A percentile compares a stretch with the other conserved stretches of the same genome.
Conservation (phyloP, 2,797 vertebrate species). For the Lophotriccus pileatus region DNA sequence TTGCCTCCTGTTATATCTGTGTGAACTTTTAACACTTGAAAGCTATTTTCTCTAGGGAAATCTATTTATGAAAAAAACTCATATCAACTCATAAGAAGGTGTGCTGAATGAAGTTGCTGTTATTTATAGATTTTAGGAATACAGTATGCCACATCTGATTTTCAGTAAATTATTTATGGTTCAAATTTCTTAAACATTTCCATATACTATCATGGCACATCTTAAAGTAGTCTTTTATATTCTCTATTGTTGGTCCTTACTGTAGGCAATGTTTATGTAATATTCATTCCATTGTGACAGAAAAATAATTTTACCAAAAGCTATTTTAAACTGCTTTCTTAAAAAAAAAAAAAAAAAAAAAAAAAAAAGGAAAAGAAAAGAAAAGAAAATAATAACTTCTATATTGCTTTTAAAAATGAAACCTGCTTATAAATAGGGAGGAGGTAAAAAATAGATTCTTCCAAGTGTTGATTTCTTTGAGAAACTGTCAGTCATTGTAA, state of each 20-base stretch:
- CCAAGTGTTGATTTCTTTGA: not conserved
- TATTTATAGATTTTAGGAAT: not conserved
- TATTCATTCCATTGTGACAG: not conserved
- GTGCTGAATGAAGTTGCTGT: not conserved
- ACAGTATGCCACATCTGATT: not conserved
- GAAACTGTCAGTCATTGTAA: slow-evolving; percentile 31
- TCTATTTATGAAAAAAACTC: not conserved
- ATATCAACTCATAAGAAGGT: not conserved
- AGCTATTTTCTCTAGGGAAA: not conserved
- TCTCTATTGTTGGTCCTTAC: not conserved
- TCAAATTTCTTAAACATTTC: not conserved
- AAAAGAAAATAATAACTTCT: not conserved
- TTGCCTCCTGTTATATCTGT: not conserved
- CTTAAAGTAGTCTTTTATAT: not conserved
- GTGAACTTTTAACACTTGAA: slow-evolving; percentile 9
- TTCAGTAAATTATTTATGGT: not conserved
- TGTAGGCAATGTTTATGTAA: not conserved
- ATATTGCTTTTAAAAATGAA: not conserved
- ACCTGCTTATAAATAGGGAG: not conserved
- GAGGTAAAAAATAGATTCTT: not conserved
- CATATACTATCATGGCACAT: not conserved
- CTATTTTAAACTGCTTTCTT: not conserved
- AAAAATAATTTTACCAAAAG: slow-evolving; percentile 8
- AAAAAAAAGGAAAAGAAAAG: not conserved
- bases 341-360: not conserved